Percentiles rank a stretch among this genome's conserved stretches.
Evolutionary conservation across 2,113 vertebrate species (phyloP).

Genomic region (Microtus pennsylvanicus): DNA sequence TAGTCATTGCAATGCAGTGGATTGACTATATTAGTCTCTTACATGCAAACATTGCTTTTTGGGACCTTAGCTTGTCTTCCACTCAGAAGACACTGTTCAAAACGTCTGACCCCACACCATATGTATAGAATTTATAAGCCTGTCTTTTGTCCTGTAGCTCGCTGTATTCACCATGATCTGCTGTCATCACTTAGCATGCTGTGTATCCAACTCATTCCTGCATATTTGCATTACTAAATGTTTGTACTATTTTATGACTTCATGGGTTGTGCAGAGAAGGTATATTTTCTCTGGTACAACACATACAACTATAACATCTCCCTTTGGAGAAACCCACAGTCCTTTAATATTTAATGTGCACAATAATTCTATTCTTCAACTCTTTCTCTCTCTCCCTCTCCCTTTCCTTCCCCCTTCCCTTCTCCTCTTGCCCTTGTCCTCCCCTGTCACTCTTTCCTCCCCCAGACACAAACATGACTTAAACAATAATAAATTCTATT

Average conservation of each 20-base stretch:
- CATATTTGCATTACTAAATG: background rate
- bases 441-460: background rate
- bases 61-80: constrained; percentile 61
- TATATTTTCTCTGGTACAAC: background rate
- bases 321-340: background rate
- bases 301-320: background rate
- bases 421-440: background rate
- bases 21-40: constrained; percentile 72
- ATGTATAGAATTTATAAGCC: constrained; percentile 34
- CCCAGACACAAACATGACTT: background rate
- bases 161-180: background rate
- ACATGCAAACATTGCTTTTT: constrained; percentile 79
- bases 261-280: background rate
- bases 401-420: accelerated
- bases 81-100: constrained; percentile 66
- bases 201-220: background rate
- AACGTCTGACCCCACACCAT: constrained; percentile 42
- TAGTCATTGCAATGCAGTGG: constrained; percentile 70
- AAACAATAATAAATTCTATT: background rate
- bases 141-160: background rate
- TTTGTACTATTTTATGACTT: constrained; percentile 9
- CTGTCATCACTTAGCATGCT: background rate
- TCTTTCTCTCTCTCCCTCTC: too few species aligned
- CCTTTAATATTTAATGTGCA: background rate
- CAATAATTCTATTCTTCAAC: background rate